Evolutionary conservation across 2,113 vertebrate species (phyloP).

Genomic region (Onychostruthus taczanowskii): DNA sequence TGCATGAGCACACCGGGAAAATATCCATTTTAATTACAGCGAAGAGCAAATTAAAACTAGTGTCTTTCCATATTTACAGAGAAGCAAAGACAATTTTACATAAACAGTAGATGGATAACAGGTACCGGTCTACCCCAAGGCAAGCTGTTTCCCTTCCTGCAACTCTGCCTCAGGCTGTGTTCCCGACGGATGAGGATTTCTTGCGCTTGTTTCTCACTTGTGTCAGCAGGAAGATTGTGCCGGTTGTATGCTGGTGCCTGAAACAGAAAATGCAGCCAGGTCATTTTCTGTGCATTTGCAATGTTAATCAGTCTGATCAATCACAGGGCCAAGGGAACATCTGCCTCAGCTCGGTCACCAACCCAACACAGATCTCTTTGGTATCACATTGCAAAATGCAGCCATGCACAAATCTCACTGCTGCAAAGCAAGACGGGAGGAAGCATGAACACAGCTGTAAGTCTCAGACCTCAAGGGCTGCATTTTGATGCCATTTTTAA

Average conservation of each 20-base stretch:
- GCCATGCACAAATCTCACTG: rapidly evolving
- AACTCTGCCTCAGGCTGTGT: conserved; percentile 67
- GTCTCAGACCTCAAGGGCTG: not conserved
- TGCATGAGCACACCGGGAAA: not conserved
- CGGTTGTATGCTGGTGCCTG: conserved; percentile 76
- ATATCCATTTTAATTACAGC: not conserved
- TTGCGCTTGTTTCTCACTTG: conserved; percentile 69
- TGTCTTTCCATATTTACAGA: not conserved
- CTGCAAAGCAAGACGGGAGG: not conserved
- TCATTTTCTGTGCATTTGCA: not conserved
- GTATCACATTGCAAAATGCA: not conserved
- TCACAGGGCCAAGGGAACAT: not conserved
- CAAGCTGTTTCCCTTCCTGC: conserved; percentile 72
- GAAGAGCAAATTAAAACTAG: not conserved
- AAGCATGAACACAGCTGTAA: not conserved
- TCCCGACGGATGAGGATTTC: conserved; percentile 77
- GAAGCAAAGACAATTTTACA: not conserved
- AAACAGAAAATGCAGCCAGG: not conserved
- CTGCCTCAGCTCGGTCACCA: rapidly evolving
- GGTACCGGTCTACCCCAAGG: conserved; percentile 72
- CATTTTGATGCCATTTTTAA: not conserved
- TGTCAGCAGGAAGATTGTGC: conserved; percentile 65
- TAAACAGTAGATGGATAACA: not conserved
- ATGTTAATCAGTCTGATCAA: not conserved
- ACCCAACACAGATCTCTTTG: not conserved